Percentiles rank a stretch among this genome's conserved stretches.
Evolutionary conservation across 1,140 invertebrate species (phyloP).

Genomic region (Dendroctonus valens): DNA sequence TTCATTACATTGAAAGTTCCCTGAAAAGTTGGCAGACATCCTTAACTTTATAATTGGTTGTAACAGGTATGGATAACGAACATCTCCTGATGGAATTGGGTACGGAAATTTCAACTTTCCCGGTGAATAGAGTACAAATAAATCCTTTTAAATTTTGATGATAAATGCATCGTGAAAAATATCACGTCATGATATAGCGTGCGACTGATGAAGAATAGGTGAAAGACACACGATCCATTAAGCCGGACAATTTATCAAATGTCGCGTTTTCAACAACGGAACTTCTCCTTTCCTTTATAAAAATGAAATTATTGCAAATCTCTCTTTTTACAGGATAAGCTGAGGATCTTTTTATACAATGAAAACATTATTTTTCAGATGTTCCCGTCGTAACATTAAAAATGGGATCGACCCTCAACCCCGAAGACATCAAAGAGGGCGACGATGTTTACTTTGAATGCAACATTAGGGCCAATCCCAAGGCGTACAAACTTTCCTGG

Average conservation of each 20-base stretch:
- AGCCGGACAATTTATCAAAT: constrained; percentile 17
- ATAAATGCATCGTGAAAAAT: too few species aligned
- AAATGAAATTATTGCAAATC: constrained; percentile 27
- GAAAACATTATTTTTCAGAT: constrained; percentile 61
- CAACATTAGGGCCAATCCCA: constrained; percentile 81
- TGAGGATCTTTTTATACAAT: constrained; percentile 19
- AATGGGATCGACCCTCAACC: constrained; percentile 79
- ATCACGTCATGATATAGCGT: neutral
- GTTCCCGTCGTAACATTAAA: constrained; percentile 78
- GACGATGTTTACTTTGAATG: constrained; percentile 94
- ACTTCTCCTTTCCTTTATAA: constrained; percentile 12
- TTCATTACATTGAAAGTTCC: too few species aligned
- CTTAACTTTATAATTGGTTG: too few species aligned
- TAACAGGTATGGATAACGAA: too few species aligned
- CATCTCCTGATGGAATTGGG: too few species aligned
- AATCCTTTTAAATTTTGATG: too few species aligned
- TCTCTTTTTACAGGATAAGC: constrained; percentile 11
- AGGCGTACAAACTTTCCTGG: constrained; percentile 80
- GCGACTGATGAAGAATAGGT: constrained; percentile 1
- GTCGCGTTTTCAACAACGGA: constrained; percentile 3
- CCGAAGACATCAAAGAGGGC: constrained; percentile 85
- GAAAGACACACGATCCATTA: constrained; percentile 14
- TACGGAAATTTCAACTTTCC: too few species aligned
- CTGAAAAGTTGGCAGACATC: too few species aligned
- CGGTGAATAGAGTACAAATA: too few species aligned